A percentile compares a stretch with the other conserved stretches of the same genome.
phyloP scores from a whole-genome alignment of 1,140 invertebrate genomes.

The Drosophila parabipectinata region DNA sequence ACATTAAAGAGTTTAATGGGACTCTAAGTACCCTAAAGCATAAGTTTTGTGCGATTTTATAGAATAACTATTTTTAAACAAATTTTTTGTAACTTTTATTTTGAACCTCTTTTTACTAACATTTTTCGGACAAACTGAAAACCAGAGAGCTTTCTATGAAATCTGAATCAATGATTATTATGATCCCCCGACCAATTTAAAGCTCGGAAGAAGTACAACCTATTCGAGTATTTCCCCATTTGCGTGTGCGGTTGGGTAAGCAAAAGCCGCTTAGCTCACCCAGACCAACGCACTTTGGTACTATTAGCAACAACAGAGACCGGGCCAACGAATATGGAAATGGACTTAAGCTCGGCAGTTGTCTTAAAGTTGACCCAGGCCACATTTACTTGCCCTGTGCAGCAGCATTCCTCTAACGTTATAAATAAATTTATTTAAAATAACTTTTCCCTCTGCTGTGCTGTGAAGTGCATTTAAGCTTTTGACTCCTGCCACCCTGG shows the following conservation, averaged over 20 bases:
- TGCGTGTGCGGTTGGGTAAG: slow-evolving; percentile 14
- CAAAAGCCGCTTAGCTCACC: slow-evolving; percentile 49
- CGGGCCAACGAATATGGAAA: slow-evolving; percentile 39
- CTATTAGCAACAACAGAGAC: slow-evolving; percentile 29
- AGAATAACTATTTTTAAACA: background rate
- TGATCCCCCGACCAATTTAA: background rate
- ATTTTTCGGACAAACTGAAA: background rate
- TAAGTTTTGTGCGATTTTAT: background rate
- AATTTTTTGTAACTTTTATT: background rate
- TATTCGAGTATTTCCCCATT: background rate
- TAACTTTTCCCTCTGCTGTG: slow-evolving; percentile 64
- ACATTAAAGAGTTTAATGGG: slow-evolving; percentile 23
- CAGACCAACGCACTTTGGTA: slow-evolving; percentile 29
- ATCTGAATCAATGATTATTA: background rate
- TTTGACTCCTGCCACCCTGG: slow-evolving; percentile 31
- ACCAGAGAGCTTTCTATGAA: background rate
- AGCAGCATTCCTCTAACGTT: slow-evolving; percentile 26
- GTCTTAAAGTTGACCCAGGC: slow-evolving; percentile 58
- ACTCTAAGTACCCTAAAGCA: background rate
- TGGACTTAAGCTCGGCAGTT: slow-evolving; percentile 53
- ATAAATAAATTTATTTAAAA: slow-evolving; percentile 61
- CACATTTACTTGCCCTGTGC: slow-evolving; percentile 20
- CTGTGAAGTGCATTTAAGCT: slow-evolving; percentile 74
- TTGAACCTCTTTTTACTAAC: no score
- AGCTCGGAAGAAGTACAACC: background rate